Percentiles rank a stretch among this genome's conserved stretches.
phyloP scores from a whole-genome alignment of 1,140 invertebrate genomes.

The Caenorhabditis inopinata region DNA sequence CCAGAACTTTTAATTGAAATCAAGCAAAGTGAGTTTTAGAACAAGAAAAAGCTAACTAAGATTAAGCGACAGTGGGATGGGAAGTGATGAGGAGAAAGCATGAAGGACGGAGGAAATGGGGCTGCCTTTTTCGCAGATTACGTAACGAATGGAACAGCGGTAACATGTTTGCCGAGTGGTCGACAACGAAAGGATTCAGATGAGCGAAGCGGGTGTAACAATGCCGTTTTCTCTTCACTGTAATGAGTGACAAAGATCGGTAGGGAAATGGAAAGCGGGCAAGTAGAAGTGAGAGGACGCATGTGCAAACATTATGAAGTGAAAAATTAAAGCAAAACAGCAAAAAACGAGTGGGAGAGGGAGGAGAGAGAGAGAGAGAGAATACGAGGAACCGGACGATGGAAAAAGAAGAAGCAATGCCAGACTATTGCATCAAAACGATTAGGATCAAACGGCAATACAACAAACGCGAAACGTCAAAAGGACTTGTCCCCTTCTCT shows the following conservation, averaged over 20 bases:
- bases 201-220: neutral
- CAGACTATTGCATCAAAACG: slow-evolving; percentile 25
- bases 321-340: slow-evolving; percentile 19
- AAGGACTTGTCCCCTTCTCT: neutral
- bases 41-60: neutral
- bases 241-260: neutral
- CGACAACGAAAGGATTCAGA: slow-evolving; percentile 25
- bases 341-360: too few relatives aligned
- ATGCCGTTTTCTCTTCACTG: neutral
- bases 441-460: slow-evolving; percentile 27
- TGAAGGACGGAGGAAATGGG: neutral
- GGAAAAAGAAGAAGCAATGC: slow-evolving; percentile 7
- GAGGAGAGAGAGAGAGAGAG: neutral
- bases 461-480: slow-evolving; percentile 18
- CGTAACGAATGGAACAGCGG: slow-evolving; percentile 21
- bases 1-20: too few relatives aligned
- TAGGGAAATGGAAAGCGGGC: neutral
- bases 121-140: neutral
- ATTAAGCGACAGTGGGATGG: neutral
- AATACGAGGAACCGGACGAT: neutral
- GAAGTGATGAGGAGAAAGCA: neutral
- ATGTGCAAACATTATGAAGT: neutral
- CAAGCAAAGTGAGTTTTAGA: neutral
- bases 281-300: neutral
- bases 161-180: slow-evolving; percentile 18